Base-by-base conservation (phyloP, 1,140 invertebrate genomes). In the Megalopta genalis region DNA sequence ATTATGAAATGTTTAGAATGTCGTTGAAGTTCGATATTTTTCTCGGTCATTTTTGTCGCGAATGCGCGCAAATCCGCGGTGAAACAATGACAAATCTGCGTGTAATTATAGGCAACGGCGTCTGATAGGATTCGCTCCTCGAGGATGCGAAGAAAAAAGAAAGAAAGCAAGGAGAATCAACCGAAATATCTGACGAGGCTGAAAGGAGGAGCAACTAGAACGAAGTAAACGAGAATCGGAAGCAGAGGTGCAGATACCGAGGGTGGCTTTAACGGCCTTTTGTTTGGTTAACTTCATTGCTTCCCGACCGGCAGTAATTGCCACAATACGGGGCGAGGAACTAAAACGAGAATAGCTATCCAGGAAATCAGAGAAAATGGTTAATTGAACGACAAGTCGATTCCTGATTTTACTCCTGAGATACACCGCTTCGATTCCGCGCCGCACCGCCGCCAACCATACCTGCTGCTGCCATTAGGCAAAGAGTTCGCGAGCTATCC, bases 271-370 rank as follows among this genome's bases (percentile, higher is more conserved):
- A 85, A 81, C 75, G 84, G 85, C 88, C 90, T 90, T 90, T 89
- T 90, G 89, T 90, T 90, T 90, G 88, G 89, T 84, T 89, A 87
- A 87, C 87, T 85, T 72, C 84, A 79, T 86, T 86, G 84, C 83
- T 84, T 77, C 57, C 62, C 79, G 77, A 86, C 71, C 74, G 81
- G 71, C 82, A 82, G 84, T 87, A 90, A 90, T 89, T 89, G 84
- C 85, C 85, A 88, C 89, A 89, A 88, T 88, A 84, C 86, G 62
- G 39, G 62, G 66, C 70, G 72, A 83, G 72, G 79, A 76, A 78
- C 78, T 25, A 77, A 74, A 78, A 78, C 78, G 77, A 79, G 60
- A 78, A 79, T 39, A 62, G 25, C 74, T 67, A 59, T 63, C 37
- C 49, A 37, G 74, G 67, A 86, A 81, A 83, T 86, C 77, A 39